Evolutionary conservation across 2,113 vertebrate genomes (phyloP), one percentile per base, ranked within the genome.

Genomic region (Elgaria multicarinata): DNA sequence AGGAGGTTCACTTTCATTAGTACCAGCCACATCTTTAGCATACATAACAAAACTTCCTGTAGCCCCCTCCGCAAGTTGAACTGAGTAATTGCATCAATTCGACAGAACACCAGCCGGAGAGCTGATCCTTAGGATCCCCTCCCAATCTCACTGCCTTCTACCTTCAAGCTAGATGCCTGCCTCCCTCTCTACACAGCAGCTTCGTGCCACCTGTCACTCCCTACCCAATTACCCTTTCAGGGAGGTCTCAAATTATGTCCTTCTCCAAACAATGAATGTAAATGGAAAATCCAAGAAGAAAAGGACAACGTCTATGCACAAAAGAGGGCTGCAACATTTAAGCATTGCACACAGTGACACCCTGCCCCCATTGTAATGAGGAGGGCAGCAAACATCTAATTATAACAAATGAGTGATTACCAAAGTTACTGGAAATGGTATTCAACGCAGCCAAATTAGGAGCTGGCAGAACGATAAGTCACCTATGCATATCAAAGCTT

Each of bases 371-470:
- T 10, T 88, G 28, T 50, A 91, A 72, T 42, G 89, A 91, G 86
- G 18, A 75, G 39, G 94, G 44, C 3, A 74, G 80, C 89, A 89
- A 87, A 83, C 81, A 89, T 67, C 44, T 78, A 86, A 92, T 75
- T 88, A 93, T 20, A 91, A 7, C 16, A 90, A 92, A 86, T 91
- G n/a, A 62, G 67, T 72, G 7, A 18, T 87, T 62, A 44, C 69
- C 77, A 76, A 89, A 78, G 18, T 82, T 93, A 91, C 24, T 6
- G 91, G 85, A 89, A 91, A 87, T 9, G 26, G n/a, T 71, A 0
- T 67, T 88, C 83, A 93, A 46, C 1, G n/a, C 24, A 72, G 24
- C 22, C 84, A 92, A 87, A 89, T 64, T 89, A 91, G 8, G 50
- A 71, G 77, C 42, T 0, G 0, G 50, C 42, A 88, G 88, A 93